phyloP scores from a whole-genome alignment of 2,888 invertebrate species.

The Tromatobia lineatoria region DNA sequence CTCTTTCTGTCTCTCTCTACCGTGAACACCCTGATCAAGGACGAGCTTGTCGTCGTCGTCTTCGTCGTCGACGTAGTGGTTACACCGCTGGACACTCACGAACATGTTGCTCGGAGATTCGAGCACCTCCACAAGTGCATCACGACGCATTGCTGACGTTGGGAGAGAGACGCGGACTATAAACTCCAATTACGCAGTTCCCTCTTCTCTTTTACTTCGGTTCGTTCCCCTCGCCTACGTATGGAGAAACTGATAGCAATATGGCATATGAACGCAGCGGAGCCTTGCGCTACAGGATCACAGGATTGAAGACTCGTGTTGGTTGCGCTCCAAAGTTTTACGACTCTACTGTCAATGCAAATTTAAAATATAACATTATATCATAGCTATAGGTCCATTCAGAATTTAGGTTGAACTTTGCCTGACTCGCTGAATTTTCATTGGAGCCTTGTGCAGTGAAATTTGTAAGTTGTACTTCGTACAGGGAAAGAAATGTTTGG shows the following conservation, averaged over 20 bases:
- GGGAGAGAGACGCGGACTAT: slow-evolving; percentile 60
- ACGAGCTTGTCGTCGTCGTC: slow-evolving; percentile 30
- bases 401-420: background rate
- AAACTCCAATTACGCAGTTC: slow-evolving; percentile 68
- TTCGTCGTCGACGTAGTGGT: slow-evolving; percentile 6
- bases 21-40: slow-evolving; percentile 59
- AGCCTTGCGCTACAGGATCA: background rate
- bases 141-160: slow-evolving; percentile 57
- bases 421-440: background rate
- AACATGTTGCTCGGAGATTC: slow-evolving; percentile 64
- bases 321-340: background rate
- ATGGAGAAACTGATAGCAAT: slow-evolving; percentile 10
- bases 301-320: background rate
- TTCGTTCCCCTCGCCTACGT: slow-evolving; percentile 47
- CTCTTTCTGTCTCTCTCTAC: slow-evolving; percentile 30
- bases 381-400: background rate
- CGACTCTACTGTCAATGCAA: background rate
- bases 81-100: slow-evolving; percentile 44
- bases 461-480: too few relatives aligned
- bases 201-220: slow-evolving; percentile 57
- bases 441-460: background rate
- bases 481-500: too few relatives aligned
- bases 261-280: background rate
- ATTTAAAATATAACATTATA: background rate
- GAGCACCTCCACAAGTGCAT: slow-evolving; percentile 47